Conservation (phyloP, 2,888 invertebrate genomes). For the Coecobrya sp. region DNA sequence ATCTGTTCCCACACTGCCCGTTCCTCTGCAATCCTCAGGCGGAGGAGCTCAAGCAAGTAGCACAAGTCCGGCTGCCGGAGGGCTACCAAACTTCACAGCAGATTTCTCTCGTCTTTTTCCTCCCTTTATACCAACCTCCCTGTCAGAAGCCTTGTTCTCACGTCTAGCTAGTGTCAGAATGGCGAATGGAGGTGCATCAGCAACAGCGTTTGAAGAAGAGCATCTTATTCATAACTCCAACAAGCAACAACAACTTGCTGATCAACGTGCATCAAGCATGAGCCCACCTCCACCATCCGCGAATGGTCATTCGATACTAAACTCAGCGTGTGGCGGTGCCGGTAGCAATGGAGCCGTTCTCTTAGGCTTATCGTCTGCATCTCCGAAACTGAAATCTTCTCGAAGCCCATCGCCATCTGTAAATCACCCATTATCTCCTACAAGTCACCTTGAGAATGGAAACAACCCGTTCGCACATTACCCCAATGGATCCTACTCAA, state of each 20-base stretch:
- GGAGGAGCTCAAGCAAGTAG: conserved; percentile 71
- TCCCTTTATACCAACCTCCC: conserved; percentile 81
- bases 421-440: conserved; percentile 55
- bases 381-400: conserved; percentile 81
- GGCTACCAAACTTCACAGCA: conserved; percentile 79
- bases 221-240: conserved; percentile 49
- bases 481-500: conserved; percentile 75
- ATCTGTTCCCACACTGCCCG: conserved; percentile 74
- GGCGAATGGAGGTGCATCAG: conserved; percentile 67
- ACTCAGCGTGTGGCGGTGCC: conserved; percentile 36
- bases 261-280: conserved; percentile 73
- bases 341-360: conserved; percentile 50
- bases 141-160: conserved; percentile 83
- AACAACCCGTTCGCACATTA: conserved; percentile 81
- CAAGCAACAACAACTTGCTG: conserved; percentile 64
- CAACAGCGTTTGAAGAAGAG: conserved; percentile 76
- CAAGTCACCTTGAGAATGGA: conserved; percentile 57
- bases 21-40: conserved; percentile 68
- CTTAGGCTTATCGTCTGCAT: conserved; percentile 68
- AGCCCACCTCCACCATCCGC: conserved; percentile 74
- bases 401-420: conserved; percentile 68
- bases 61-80: conserved; percentile 69
- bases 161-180: conserved; percentile 79
- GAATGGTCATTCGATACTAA: conserved; percentile 54
- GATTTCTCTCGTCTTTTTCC: conserved; percentile 84